Conservation (phyloP, 1,140 invertebrate genomes). For the Drosophila repleta region DNA sequence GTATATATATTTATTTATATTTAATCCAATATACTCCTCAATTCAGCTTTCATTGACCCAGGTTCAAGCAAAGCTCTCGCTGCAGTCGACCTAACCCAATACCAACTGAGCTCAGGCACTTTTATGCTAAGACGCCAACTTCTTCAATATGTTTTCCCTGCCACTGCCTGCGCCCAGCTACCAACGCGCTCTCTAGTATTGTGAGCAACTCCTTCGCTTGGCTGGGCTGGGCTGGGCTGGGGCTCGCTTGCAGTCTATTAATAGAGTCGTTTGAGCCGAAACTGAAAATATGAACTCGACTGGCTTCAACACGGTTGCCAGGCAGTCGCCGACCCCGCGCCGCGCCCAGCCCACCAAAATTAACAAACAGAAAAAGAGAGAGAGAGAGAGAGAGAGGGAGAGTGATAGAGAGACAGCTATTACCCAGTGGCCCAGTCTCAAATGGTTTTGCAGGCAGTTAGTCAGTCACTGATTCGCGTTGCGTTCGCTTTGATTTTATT, state of each 20-base stretch:
- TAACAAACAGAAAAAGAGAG: slow-evolving; percentile 53
- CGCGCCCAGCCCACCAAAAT: slow-evolving; percentile 42
- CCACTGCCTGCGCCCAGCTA: too few species aligned
- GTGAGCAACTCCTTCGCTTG: slow-evolving; percentile 10
- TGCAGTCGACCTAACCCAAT: slow-evolving; percentile 67
- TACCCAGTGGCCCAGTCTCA: slow-evolving; percentile 70
- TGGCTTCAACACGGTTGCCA: slow-evolving; percentile 73
- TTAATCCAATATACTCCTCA: too few species aligned
- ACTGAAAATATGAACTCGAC: slow-evolving; percentile 78
- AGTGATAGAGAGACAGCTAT: slow-evolving; percentile 17
- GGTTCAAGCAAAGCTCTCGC: not conserved
- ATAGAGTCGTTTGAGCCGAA: slow-evolving; percentile 72
- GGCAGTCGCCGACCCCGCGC: slow-evolving; percentile 38
- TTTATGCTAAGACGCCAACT: slow-evolving; percentile 21
- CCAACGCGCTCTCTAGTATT: not conserved
- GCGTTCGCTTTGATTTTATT: not conserved
- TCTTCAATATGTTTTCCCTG: not conserved
- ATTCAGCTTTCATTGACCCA: too few species aligned
- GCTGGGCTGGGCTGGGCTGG: too few species aligned
- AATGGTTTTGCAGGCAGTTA: slow-evolving; percentile 17
- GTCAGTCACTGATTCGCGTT: slow-evolving; percentile 23
- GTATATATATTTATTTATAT: too few species aligned
- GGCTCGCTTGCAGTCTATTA: slow-evolving; percentile 69
- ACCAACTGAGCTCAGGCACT: slow-evolving; percentile 39
- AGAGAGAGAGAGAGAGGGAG: not conserved